Conservation (phyloP, 53 echinoderm and acorn worm species). For the Paelopatides confundens region DNA sequence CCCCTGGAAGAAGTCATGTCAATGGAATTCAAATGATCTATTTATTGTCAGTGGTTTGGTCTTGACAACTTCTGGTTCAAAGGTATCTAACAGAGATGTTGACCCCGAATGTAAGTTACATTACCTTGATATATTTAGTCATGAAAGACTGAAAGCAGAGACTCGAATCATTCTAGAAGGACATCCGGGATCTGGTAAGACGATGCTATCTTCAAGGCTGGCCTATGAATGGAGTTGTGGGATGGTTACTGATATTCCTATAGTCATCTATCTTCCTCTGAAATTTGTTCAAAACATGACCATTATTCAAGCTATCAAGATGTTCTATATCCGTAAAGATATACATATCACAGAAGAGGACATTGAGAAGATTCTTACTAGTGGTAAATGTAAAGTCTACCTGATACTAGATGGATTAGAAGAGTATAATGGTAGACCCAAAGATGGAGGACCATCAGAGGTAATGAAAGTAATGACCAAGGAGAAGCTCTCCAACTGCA, state of each 20-base stretch:
- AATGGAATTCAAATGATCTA: constrained; percentile 8
- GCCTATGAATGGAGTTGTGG: constrained; percentile 11
- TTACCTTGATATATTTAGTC: not conserved
- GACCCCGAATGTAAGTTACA: not conserved
- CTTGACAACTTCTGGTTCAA: not conserved
- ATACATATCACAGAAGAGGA: not conserved
- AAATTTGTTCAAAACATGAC: constrained; percentile 6
- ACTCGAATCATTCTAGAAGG: no score
- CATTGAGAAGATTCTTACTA: not conserved
- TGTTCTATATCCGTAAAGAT: not conserved
- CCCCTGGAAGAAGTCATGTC: constrained; percentile 14
- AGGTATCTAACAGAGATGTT: not conserved
- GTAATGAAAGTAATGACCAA: not conserved
- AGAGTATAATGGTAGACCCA: not conserved
- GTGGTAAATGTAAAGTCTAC: not conserved
- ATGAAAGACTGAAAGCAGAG: not conserved
- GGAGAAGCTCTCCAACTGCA: not conserved
- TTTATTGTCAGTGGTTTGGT: not conserved
- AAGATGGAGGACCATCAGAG: not conserved
- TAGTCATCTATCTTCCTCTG: not conserved
- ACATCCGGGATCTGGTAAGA: not conserved
- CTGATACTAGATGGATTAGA: constrained; percentile 1
- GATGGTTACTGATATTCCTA: not conserved
- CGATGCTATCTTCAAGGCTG: not conserved
- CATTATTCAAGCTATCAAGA: constrained; percentile 10